These are phyloP conservation scores for Thaleichthys pacificus DNA, from an alignment of 2,797 vertebrate species.

Conservation along the genomic window DNA sequence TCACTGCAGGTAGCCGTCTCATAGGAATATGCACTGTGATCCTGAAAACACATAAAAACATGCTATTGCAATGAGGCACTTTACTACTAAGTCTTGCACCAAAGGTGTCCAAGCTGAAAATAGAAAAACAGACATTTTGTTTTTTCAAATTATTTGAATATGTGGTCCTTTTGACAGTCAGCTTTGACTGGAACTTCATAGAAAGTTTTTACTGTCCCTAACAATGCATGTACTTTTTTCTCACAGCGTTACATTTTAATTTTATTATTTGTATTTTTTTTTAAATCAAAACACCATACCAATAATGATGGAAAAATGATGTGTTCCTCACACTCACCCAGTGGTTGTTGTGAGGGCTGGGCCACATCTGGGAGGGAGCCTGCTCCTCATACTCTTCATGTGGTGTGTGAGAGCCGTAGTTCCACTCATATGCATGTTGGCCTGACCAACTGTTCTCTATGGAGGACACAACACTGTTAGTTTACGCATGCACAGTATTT, in stretches of 20 bases:
- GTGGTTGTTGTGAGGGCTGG: slow-evolving; percentile 52
- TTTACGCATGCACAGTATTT: background rate
- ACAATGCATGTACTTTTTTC: too few relatives aligned
- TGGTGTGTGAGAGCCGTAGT: slow-evolving; percentile 52
- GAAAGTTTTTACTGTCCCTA: too few relatives aligned
- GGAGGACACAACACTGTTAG: slow-evolving; percentile 12
- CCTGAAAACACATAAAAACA: slow-evolving; percentile 47
- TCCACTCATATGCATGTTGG: slow-evolving; percentile 72
- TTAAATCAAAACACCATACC: too few relatives aligned
- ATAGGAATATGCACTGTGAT: slow-evolving; percentile 48
- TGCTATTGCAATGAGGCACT: background rate
- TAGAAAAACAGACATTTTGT: too few relatives aligned
- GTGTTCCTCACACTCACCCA: slow-evolving; percentile 60
- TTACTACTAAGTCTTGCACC: too few relatives aligned
- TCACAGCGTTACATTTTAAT: too few relatives aligned
- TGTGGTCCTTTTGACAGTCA: too few relatives aligned
- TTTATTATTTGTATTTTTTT: too few relatives aligned
- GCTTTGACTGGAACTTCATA: too few relatives aligned
- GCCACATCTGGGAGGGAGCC: slow-evolving; percentile 50
- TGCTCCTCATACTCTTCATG: slow-evolving; percentile 58
- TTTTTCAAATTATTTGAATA: too few relatives aligned
- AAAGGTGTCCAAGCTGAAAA: too few relatives aligned
- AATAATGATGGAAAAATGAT: too few relatives aligned
- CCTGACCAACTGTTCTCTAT: slow-evolving; percentile 75
- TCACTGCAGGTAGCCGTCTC: slow-evolving; percentile 63